Percentiles rank a stretch among this genome's conserved stretches.
Evolutionary conservation across 2,888 invertebrate genomes (phyloP).

Genomic region (Rhamnusium bicolor): DNA sequence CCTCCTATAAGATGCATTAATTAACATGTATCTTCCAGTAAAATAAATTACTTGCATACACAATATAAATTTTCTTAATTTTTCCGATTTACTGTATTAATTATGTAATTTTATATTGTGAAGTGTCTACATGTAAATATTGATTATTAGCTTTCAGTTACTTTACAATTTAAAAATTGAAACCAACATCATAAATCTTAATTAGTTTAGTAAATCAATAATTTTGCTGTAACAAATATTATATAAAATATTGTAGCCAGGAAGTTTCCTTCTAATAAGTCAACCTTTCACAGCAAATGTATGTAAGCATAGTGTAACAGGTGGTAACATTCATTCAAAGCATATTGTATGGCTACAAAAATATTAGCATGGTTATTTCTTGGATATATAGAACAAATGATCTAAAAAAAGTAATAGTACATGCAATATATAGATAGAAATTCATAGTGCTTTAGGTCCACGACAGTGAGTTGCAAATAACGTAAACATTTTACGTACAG

Average conservation of each 20-base stretch:
- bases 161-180: too few relatives aligned
- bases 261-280: background rate
- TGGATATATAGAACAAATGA: slow-evolving; percentile 7
- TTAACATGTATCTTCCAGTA: too few relatives aligned
- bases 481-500: slow-evolving; percentile 72
- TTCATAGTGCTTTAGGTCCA: slow-evolving; percentile 59
- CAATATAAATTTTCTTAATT: too few relatives aligned
- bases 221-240: background rate
- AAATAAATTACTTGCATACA: too few relatives aligned
- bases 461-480: slow-evolving; percentile 63
- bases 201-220: background rate
- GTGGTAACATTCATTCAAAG: slow-evolving; percentile 30
- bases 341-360: slow-evolving; percentile 29
- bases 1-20: too few relatives aligned
- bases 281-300: slow-evolving; percentile 11
- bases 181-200: background rate
- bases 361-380: slow-evolving; percentile 29
- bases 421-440: slow-evolving; percentile 40
- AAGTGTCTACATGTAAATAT: too few relatives aligned
- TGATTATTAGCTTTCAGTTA: background rate
- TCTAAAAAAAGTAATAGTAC: slow-evolving; percentile 16
- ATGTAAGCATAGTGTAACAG: slow-evolving; percentile 29
- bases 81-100: too few relatives aligned
- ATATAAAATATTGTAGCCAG: background rate
- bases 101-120: too few relatives aligned